Percentiles rank a stretch among this genome's conserved stretches.
Evolutionary conservation across 2,888 invertebrate genomes (phyloP).

Genomic region (Crematogaster levior): DNA sequence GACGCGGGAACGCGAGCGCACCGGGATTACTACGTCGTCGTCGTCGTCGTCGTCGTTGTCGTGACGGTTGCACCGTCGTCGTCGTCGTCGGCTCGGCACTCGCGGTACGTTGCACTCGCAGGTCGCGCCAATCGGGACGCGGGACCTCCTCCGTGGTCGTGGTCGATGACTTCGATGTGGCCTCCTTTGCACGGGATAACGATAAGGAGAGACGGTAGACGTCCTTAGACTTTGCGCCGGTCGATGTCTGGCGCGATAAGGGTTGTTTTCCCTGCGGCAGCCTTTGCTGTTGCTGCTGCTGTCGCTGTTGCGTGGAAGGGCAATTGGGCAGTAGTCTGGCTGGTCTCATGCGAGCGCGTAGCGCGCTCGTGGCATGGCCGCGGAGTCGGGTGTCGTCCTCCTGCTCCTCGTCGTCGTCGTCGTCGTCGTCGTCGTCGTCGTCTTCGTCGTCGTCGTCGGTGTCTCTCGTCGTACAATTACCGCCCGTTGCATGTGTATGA

Average conservation of each 20-base stretch:
- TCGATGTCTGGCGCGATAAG: slow-evolving; percentile 2
- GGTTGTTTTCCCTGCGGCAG: background rate
- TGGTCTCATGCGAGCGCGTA: slow-evolving; percentile 57
- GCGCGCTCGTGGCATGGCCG: slow-evolving; percentile 57
- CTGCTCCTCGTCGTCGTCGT: slow-evolving; percentile 45
- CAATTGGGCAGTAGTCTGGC: slow-evolving; percentile 24
- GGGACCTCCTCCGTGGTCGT: slow-evolving; percentile 29
- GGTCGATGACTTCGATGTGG: slow-evolving; percentile 53
- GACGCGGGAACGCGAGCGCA: slow-evolving; percentile 46
- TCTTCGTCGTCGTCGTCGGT: slow-evolving; percentile 72
- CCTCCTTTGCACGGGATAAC: slow-evolving; percentile 51
- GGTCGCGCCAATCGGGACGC: slow-evolving; percentile 43
- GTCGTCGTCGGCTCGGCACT: slow-evolving; percentile 31
- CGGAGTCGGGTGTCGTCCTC: slow-evolving; percentile 30
- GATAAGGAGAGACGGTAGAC: background rate
- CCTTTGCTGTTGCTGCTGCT: background rate
- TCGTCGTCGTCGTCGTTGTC: slow-evolving; percentile 6
- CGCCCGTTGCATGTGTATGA: slow-evolving; percentile 81
- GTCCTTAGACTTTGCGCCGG: background rate
- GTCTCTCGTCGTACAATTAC: slow-evolving; percentile 80
- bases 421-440: slow-evolving; percentile 64
- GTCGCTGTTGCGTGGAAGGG: background rate
- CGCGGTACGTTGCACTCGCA: slow-evolving; percentile 49
- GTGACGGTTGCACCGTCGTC: slow-evolving; percentile 25
- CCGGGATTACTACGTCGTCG: slow-evolving; percentile 36